Evolutionary conservation across 92 coral and sea anemone genomes (phyloP).

Genomic region (Epizoanthus stellaris): DNA sequence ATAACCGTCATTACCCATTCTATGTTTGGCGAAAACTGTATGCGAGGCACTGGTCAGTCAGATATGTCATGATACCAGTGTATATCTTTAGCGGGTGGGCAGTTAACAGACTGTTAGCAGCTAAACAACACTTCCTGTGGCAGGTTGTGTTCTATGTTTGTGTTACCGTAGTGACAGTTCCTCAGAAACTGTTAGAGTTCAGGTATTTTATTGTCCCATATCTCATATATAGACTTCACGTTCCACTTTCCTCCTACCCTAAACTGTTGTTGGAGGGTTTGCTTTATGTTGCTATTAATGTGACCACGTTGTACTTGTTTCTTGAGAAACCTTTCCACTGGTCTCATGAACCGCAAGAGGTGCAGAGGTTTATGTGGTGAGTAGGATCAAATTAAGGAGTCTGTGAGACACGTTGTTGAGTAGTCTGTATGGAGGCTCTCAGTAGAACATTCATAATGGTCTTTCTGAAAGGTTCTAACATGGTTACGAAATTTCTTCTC

Average conservation of each 20-base stretch:
- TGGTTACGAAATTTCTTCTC: too few species aligned
- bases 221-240: constrained; percentile 77
- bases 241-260: constrained; percentile 62
- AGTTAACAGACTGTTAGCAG: constrained; percentile 57
- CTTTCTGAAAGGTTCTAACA: too few species aligned
- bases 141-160: constrained; percentile 75
- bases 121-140: constrained; percentile 71
- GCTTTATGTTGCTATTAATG: constrained; percentile 72
- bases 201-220: constrained; percentile 94
- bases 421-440: too few species aligned
- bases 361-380: constrained; percentile 98
- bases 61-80: constrained; percentile 71
- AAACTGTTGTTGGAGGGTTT: constrained; percentile 69
- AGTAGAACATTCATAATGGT: too few species aligned
- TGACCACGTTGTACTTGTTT: constrained; percentile 72
- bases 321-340: constrained; percentile 86
- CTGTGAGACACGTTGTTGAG: too few species aligned
- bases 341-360: constrained; percentile 78
- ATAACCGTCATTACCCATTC: constrained; percentile 96
- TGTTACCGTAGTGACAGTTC: constrained; percentile 72
- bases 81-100: constrained; percentile 74
- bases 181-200: constrained; percentile 91
- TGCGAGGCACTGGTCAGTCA: constrained; percentile 77
- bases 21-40: constrained; percentile 95
- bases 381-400: too few species aligned